Conservation (phyloP, 2,888 invertebrate species). For the Parascotia fuliginaria region DNA sequence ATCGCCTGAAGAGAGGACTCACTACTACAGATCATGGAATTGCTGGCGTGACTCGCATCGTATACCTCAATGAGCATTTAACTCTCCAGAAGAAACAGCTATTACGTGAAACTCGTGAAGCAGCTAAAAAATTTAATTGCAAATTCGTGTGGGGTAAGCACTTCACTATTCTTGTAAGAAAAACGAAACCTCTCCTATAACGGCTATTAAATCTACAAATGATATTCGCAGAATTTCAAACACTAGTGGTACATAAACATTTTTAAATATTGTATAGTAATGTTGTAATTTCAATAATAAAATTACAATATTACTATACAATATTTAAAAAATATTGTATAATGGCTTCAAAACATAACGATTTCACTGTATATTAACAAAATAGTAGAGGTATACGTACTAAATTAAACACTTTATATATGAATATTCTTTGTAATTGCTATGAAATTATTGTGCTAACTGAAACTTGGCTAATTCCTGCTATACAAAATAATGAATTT, state of each 20-base stretch:
- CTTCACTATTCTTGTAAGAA: slow-evolving; percentile 2
- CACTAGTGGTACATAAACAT: too few species aligned
- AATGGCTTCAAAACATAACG: neutral
- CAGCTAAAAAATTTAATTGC: neutral
- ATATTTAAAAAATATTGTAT: too few species aligned
- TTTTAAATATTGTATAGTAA: too few species aligned
- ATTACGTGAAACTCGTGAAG: slow-evolving; percentile 1
- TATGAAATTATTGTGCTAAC: neutral
- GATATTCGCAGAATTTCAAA: neutral
- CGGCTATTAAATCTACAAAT: neutral
- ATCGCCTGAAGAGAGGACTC: neutral
- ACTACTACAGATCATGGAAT: neutral
- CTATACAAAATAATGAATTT: neutral
- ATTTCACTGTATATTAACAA: neutral
- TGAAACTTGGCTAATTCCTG: slow-evolving; percentile 1
- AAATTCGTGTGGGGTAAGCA: slow-evolving; percentile 8
- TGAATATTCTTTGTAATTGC: neutral
- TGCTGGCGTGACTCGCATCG: neutral
- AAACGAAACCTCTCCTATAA: neutral
- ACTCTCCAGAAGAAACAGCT: slow-evolving; percentile 6
- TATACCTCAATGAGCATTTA: slow-evolving; percentile 5
- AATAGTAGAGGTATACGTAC: neutral
- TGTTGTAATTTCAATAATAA: too few species aligned
- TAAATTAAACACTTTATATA: neutral
- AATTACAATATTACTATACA: too few species aligned